These are phyloP conservation scores for Aurelia coerulea DNA, from an alignment of 30 jellyfish, hydroid and myxozoan genomes.

Conservation along the genomic window DNA sequence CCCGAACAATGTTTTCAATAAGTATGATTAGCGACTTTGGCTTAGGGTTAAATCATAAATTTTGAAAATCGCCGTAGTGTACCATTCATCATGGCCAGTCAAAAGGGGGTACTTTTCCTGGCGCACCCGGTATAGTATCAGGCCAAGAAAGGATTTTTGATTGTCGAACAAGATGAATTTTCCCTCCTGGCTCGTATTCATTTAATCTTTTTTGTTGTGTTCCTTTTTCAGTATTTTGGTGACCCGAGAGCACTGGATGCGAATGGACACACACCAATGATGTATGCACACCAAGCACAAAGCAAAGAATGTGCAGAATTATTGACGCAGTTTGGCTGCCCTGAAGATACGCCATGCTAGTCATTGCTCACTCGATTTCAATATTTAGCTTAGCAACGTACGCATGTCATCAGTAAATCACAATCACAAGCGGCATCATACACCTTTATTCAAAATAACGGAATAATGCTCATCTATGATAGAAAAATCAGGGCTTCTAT, in stretches of 20 bases:
- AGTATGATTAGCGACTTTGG: too few species aligned
- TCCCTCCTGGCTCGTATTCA: too few species aligned
- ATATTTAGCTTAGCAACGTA: not conserved
- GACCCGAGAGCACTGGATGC: constrained; percentile 93
- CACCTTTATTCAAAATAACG: not conserved
- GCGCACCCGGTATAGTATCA: too few species aligned
- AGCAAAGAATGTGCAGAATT: constrained; percentile 81
- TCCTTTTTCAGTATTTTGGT: constrained; percentile 73
- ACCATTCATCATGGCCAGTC: too few species aligned
- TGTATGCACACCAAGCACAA: constrained; percentile 82
- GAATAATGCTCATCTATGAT: too few species aligned
- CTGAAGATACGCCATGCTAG: constrained; percentile 97
- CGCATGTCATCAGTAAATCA: not conserved
- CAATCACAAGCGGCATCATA: not conserved
- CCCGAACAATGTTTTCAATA: too few species aligned
- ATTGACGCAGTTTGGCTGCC: constrained; percentile 85
- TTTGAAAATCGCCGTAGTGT: too few species aligned
- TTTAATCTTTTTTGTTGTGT: not conserved
- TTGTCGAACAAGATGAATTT: too few species aligned
- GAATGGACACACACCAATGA: constrained; percentile 80
- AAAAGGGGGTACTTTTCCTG: too few species aligned
- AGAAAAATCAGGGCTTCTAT: too few species aligned
- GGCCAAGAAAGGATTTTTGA: too few species aligned
- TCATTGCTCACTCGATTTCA: not conserved
- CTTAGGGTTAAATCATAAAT: too few species aligned